Evolutionary conservation across 2,888 invertebrate genomes (phyloP).

Genomic region (Amorpha juglandis): DNA sequence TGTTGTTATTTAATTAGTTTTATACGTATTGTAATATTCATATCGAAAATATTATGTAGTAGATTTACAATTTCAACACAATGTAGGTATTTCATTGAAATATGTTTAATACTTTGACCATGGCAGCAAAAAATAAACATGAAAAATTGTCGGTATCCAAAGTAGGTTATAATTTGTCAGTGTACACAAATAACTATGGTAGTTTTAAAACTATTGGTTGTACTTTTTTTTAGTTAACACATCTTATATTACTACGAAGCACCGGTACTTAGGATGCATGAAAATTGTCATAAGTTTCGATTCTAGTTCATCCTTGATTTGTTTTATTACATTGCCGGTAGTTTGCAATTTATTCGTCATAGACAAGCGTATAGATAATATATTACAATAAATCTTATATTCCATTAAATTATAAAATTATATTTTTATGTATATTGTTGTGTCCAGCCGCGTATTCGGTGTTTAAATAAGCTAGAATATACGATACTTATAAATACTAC

Average conservation of each 20-base stretch:
- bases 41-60: slow-evolving; percentile 11
- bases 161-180: not conserved
- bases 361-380: slow-evolving; percentile 3
- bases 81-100: not conserved
- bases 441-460: slow-evolving; percentile 17
- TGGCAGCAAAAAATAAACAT: not conserved
- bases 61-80: not conserved
- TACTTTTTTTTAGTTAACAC: not conserved
- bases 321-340: not conserved
- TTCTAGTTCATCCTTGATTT: not conserved
- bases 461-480: slow-evolving; percentile 6
- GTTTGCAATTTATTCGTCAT: slow-evolving; percentile 18
- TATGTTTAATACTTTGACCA: not conserved
- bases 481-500: slow-evolving; percentile 11
- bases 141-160: not conserved
- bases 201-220: not conserved
- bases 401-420: slow-evolving; percentile 16
- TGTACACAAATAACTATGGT: not conserved
- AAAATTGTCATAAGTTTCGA: not conserved
- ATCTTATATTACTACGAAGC: not conserved
- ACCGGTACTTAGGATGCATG: not conserved
- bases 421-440: slow-evolving; percentile 21
- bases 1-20: slow-evolving; percentile 14
- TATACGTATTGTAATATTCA: slow-evolving; percentile 23
- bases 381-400: slow-evolving; percentile 11